A percentile compares a stretch with the other conserved stretches of the same genome.
Evolutionary conservation across 2,797 vertebrate genomes (phyloP).

Genomic region (Chromobotia macracanthus): DNA sequence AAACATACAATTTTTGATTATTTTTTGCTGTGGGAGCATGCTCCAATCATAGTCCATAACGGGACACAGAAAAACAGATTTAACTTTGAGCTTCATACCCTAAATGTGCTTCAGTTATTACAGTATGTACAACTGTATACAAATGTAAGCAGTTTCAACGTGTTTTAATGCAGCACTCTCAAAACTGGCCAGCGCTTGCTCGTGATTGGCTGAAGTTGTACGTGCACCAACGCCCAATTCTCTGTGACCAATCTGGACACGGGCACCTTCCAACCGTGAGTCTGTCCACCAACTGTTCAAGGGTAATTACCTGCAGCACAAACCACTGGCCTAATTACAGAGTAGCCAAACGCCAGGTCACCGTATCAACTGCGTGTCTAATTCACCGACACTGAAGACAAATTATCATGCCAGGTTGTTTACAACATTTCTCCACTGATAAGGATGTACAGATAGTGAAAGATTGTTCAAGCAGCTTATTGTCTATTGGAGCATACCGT

Average conservation of each 20-base stretch:
- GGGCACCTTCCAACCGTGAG: slow-evolving; percentile 26
- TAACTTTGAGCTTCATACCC: no score
- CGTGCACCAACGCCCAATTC: slow-evolving; percentile 27
- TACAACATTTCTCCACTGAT: slow-evolving; percentile 20
- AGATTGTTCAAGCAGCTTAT: neutral
- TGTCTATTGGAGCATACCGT: neutral
- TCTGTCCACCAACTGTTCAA: slow-evolving; percentile 43
- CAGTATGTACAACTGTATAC: neutral
- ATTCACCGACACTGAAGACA: slow-evolving; percentile 25
- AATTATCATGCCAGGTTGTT: slow-evolving; percentile 44
- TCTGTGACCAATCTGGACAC: slow-evolving; percentile 44
- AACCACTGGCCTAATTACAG: slow-evolving; percentile 53
- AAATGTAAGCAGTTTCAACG: neutral
- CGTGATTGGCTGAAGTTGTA: slow-evolving; percentile 4
- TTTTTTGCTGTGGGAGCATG: no score
- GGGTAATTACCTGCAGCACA: slow-evolving; percentile 48
- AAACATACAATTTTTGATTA: no score
- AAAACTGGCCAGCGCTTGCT: slow-evolving; percentile 1
- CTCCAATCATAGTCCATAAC: neutral
- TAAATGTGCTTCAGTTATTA: neutral
- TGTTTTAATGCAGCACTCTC: neutral
- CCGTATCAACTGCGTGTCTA: slow-evolving; percentile 19
- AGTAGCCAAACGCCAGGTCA: slow-evolving; percentile 36
- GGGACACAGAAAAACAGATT: no score
- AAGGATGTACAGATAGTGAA: slow-evolving; percentile 24